Evolutionary conservation across 1,140 invertebrate species (phyloP), one percentile per base, ranked within the genome.

Genomic region (Aphelenchoides fujianensis): DNA sequence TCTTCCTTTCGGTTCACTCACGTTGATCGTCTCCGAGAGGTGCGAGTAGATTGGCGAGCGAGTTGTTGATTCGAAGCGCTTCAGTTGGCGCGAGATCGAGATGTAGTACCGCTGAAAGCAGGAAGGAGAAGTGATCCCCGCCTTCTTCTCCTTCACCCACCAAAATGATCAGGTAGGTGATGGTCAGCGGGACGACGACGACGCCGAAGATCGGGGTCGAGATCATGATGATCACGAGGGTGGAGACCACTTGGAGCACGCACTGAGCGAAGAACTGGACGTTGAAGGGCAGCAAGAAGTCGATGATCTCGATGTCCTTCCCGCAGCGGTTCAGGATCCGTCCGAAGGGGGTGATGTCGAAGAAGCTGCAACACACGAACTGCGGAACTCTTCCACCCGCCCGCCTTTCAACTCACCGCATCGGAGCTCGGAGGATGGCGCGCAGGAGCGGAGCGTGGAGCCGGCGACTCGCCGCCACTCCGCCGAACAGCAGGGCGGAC

Each of bases 401-500:
- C n/a, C n/a, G n/a, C n/a, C n/a, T n/a, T n/a, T n/a, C n/a, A n/a
- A n/a, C n/a, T n/a, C n/a, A n/a, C n/a, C 76, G 70, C 82, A 89
- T 84, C 0, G 87, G 87, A 0, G 89, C 88, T 82, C 89, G 89
- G 82, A 95, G 85, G 80, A 95, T 88, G 80, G 89, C 89, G 62
- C 84, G 79, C 82, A 96, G 87, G 85, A 95, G 89, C 70, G 88
- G 81, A 74, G 88, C 84, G 87, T 97, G 94, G 95, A 86, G 53
- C 88, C 85, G 72, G 86, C 86, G 70, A 91, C 90, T 31, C 92
- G 92, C 84, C 88, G 64, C 0, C 90, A 69, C 87, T 31, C 81
- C 82, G n/a, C 79, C 82, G 63, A 79, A 80, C 16, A 84, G 41
- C 31, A 82, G 54, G 3, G 74, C 69, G 2, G 72, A 48, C 71